Conservation (phyloP, 2,888 invertebrate species). For the Lacanobia wlatinum region DNA sequence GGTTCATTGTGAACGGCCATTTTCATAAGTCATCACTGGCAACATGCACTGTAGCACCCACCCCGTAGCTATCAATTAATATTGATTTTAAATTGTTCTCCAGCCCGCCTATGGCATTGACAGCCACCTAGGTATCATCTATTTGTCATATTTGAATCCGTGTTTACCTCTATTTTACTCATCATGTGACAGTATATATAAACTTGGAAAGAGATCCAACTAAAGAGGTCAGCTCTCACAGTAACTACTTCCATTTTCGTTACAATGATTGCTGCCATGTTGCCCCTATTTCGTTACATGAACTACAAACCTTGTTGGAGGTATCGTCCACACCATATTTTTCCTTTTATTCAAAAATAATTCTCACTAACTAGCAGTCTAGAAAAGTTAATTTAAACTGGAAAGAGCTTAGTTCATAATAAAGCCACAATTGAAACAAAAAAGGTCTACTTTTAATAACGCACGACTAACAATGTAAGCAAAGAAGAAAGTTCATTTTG, state of each 20-base stretch:
- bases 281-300: not conserved
- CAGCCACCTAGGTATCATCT: too few species aligned
- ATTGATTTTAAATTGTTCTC: too few species aligned
- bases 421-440: constrained; percentile 61
- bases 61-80: too few species aligned
- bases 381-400: constrained; percentile 56
- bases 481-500: constrained; percentile 83
- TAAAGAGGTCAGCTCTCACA: too few species aligned
- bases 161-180: too few species aligned
- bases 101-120: too few species aligned
- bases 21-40: too few species aligned
- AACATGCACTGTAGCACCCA: too few species aligned
- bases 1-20: too few species aligned
- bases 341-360: constrained; percentile 5
- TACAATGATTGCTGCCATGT: not conserved
- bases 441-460: constrained; percentile 76
- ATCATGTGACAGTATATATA: too few species aligned
- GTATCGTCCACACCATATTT: not conserved
- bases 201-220: too few species aligned
- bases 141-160: too few species aligned
- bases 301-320: not conserved
- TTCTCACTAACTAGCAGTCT: constrained; percentile 8
- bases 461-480: constrained; percentile 78
- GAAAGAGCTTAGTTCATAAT: constrained; percentile 60
- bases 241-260: not conserved